These are phyloP conservation scores for Ormyrus thymus DNA, from an alignment of 2,888 invertebrate genomes.

Conservation along the genomic window DNA sequence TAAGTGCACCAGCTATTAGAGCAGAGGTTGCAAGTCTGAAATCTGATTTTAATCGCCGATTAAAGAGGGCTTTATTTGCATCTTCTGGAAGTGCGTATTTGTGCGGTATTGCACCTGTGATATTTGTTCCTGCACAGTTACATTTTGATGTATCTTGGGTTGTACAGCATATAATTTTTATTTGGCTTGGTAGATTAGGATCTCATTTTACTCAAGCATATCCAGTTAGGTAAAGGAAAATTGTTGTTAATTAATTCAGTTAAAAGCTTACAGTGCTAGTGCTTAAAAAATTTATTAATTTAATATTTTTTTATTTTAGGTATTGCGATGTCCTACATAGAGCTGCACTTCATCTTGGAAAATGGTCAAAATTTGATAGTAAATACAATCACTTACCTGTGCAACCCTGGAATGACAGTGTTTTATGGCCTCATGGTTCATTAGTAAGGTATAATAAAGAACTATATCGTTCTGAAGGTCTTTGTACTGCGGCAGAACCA, in stretches of 20 bases:
- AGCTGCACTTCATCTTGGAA: conserved; percentile 91
- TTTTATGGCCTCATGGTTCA: conserved; percentile 86
- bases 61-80: conserved; percentile 87
- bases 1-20: conserved; percentile 83
- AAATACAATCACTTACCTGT: conserved; percentile 78
- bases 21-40: conserved; percentile 90
- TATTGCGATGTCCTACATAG: conserved; percentile 94
- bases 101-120: conserved; percentile 71
- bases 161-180: conserved; percentile 88
- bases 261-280: conserved; percentile 18
- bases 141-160: conserved; percentile 91
- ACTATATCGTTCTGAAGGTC: conserved; percentile 85
- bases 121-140: conserved; percentile 75
- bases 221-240: conserved; percentile 76
- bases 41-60: conserved; percentile 90
- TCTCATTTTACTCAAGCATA: conserved; percentile 76
- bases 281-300: conserved; percentile 47
- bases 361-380: conserved; percentile 81
- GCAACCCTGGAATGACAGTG: conserved; percentile 78
- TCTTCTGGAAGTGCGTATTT: conserved; percentile 71
- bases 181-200: conserved; percentile 88
- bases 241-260: not conserved
- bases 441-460: conserved; percentile 84
- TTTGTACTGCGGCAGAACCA: conserved; percentile 91
- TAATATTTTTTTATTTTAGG: conserved; percentile 61